Evolutionary conservation across 2,888 invertebrate species (phyloP), one percentile per base, ranked within the genome.

Genomic region (Phortica okadai): DNA sequence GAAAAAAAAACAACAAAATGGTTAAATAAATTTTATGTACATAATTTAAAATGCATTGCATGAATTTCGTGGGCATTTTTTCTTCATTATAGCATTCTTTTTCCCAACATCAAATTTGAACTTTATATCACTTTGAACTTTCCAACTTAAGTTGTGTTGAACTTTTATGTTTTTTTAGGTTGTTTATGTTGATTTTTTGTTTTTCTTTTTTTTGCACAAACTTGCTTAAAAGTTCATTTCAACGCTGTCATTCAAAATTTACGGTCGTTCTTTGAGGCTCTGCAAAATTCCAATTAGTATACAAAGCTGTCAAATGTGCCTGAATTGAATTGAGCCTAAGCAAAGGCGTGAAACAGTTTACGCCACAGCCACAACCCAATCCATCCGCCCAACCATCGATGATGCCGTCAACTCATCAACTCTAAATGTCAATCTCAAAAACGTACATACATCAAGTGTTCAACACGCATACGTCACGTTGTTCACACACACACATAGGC

Each of bases 41-140:
- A 74, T 76, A 80, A 80, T 78, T 80, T 80, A 78, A 79, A 81
- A 81, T 77, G 75, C 76, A 77, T 77, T 81, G 62, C 62, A 25
- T 21, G 25, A 11, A 14, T n/a, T 54, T 54, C 3, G n/a, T 10
- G 54, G 11, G 2, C 54, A 54, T 54, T 5, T 5, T 54, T 54
- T 54, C 6, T 10, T 54, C 1, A 21, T 21, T 21, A 21, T 0
- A 21, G 3, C 56, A n/a, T 33, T 33, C 1, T 33, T 33, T 33
- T 33, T 33, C 4, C 1, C 33, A 33, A 2, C 33, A 33, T 1
- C 1, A 33, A 33, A 33, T 33, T 33, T 33, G 33, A 33, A 33
- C 33, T 33, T 33, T 33, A 33, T 33, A 33, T 33, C 33, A 33
- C 33, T 33, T 33, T 33, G 33, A 33, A 33, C 33, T 33, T 33